Percentiles rank a stretch among this genome's conserved stretches.
Evolutionary conservation across 2,888 invertebrate genomes (phyloP).

Genomic region (Halocaridina rubra): DNA sequence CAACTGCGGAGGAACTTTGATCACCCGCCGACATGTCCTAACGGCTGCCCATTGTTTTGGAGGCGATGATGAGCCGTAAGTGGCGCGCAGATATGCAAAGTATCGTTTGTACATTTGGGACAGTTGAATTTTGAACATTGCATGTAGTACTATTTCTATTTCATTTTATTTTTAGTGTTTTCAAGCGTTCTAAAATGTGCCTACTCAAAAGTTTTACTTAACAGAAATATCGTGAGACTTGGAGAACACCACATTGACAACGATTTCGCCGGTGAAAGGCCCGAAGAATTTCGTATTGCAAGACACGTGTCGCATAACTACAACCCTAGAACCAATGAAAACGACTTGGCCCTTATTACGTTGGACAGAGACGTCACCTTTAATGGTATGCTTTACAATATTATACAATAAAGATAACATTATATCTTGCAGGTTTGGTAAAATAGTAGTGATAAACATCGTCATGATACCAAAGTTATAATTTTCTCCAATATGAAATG

Average conservation of each 20-base stretch:
- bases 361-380: neutral
- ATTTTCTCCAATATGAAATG: too few relatives aligned
- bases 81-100: too few relatives aligned
- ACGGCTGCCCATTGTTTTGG: conserved; percentile 28
- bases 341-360: neutral
- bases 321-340: neutral
- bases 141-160: too few relatives aligned
- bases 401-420: too few relatives aligned
- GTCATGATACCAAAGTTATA: too few relatives aligned
- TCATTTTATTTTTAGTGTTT: too few relatives aligned
- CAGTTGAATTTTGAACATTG: too few relatives aligned
- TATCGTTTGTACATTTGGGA: too few relatives aligned
- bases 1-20: conserved; percentile 25
- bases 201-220: too few relatives aligned
- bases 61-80: neutral
- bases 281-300: neutral
- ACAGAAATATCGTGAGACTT: neutral
- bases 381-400: conserved; percentile 1
- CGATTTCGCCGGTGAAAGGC: neutral
- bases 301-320: neutral
- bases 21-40: conserved; percentile 22
- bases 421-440: too few relatives aligned
- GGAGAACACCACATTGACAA: neutral
- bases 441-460: too few relatives aligned
- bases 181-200: too few relatives aligned